These are phyloP conservation scores for Eurystomus gularis DNA, from an alignment of 2,113 vertebrate genomes.

Conservation along the genomic window DNA sequence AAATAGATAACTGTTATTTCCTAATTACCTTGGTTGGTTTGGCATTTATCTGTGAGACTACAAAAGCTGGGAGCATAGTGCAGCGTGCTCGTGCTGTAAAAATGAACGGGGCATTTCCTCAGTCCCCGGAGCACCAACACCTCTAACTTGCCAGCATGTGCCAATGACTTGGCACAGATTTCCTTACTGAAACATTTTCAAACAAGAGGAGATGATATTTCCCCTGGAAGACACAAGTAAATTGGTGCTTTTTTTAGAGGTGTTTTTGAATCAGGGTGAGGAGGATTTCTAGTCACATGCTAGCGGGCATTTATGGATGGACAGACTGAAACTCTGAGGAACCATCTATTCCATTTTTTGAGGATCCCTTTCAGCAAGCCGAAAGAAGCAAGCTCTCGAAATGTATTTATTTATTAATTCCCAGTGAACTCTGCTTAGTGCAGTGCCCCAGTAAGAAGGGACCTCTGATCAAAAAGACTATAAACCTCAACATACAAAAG, in stretches of 20 bases:
- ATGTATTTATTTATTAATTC: background rate
- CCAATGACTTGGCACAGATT: background rate
- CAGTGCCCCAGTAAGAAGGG: accelerated
- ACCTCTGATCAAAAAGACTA: background rate
- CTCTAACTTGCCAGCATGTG: background rate
- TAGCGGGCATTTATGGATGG: background rate
- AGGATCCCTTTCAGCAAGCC: background rate
- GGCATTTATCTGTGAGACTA: background rate
- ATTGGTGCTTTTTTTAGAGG: background rate
- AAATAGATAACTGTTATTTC: background rate
- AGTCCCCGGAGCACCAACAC: background rate
- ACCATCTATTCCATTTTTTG: accelerated
- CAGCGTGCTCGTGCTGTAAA: background rate
- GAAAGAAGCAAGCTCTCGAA: background rate
- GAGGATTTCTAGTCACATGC: background rate
- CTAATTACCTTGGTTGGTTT: background rate
- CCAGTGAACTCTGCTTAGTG: background rate
- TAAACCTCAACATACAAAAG: background rate
- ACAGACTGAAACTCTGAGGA: background rate
- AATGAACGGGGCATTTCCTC: background rate
- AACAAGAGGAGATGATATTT: background rate
- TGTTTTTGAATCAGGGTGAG: background rate
- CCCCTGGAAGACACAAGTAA: background rate
- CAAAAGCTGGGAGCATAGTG: background rate
- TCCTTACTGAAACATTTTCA: background rate